Base-by-base conservation (phyloP, 2,797 vertebrate genomes). In the Periophthalmus magnuspinnatus region DNA sequence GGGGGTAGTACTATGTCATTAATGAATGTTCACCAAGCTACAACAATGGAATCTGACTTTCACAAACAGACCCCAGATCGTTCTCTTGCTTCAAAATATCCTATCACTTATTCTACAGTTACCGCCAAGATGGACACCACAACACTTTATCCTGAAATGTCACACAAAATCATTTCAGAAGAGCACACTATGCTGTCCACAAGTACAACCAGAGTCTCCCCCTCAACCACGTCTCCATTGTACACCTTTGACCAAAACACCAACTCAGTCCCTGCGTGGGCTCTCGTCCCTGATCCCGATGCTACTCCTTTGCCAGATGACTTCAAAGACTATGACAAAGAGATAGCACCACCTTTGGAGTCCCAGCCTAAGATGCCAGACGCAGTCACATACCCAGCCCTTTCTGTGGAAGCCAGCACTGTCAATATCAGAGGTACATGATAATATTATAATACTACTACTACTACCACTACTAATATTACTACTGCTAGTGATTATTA, bases 341-440 rank as follows among this genome's bases (percentile, higher is more conserved):
- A 17, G 14, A 24, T 50, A 0, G 16, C 2, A 1, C 70, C 67
- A 2, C 0, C 3, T 4, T 52, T 72, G 75, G 86, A 89, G 83
- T 34, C 73, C 1, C 36, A 0, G 7, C 88, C 81, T 10, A 68
- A 21, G 38, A 48, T 0, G 36, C 79, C 87, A 3, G 66, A 84
- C 55, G 67, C 65, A 11, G 48, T 65, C 67, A 63, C 73, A 0
- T 76, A 76, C 60, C 22, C 65, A 0, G 24, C 48, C 9, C 47
- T 57, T 24, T 65, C 76, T 36, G 65, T 88, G 24, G 86, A 85
- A 65, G 81, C 72, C 69, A 77, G 68, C 65, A 69, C 80, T 0
- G 76, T 80, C 32, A 69, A 90, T 14, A 19, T 90, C 36, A 70
- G 68, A 87, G 91, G 93, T 93, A 90, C 13, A 14, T 19, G 6